phyloP scores from a whole-genome alignment of 2,113 vertebrate species.

The Circaetus cinerascens region DNA sequence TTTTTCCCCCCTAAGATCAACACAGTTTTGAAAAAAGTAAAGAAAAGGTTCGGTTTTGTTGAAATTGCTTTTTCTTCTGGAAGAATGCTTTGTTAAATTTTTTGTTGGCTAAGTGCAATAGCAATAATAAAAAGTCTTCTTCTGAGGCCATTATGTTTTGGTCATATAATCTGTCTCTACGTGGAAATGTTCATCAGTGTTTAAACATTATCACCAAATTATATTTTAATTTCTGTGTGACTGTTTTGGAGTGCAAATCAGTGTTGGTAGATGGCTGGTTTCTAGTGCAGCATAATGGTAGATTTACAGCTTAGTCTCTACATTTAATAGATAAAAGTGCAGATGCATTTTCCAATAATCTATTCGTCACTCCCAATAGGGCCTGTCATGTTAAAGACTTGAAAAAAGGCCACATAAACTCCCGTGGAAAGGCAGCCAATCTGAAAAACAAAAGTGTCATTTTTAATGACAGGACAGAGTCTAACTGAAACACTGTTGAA shows the following conservation, averaged over 20 bases:
- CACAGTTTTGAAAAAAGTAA: background rate
- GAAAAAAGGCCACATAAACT: constrained; percentile 29
- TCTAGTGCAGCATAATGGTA: background rate
- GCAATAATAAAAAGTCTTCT: background rate
- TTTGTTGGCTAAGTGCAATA: background rate
- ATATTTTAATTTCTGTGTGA: background rate
- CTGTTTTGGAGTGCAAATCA: background rate
- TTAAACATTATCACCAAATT: background rate
- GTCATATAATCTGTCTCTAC: background rate
- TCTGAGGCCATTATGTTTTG: background rate
- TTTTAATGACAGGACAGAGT: constrained; percentile 17
- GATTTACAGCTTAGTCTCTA: background rate
- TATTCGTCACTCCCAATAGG: background rate
- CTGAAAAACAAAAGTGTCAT: constrained; percentile 27
- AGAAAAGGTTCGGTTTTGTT: background rate
- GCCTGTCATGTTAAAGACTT: background rate
- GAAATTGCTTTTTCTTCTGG: background rate
- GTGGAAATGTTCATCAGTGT: background rate
- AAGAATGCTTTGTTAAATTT: background rate
- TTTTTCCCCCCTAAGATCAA: background rate
- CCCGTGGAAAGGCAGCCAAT: background rate
- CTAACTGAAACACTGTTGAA: background rate
- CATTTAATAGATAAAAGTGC: constrained; percentile 23
- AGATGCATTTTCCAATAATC: constrained; percentile 54
- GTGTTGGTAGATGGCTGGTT: background rate